These are phyloP conservation scores for Aphyosemion australe DNA, from an alignment of 2,113 vertebrate species.

Conservation along the genomic window DNA sequence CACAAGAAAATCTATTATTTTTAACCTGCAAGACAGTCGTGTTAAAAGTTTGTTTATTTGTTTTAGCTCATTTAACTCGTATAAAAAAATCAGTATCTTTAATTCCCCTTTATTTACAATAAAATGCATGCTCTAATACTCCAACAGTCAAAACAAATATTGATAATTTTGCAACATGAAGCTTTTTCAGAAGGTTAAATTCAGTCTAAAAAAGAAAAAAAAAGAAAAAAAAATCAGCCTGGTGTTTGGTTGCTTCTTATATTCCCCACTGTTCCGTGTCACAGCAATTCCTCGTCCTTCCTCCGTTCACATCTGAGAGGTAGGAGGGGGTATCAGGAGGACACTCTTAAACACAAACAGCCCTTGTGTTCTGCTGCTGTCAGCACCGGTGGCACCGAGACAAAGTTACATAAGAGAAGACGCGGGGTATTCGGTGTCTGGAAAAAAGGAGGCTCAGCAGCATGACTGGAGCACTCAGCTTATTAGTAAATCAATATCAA, in stretches of 20 bases:
- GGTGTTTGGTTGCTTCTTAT: constrained; percentile 28
- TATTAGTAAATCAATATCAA: constrained; percentile 46
- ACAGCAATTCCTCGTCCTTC: constrained; percentile 54
- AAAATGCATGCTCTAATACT: too few species aligned
- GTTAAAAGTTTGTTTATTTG: too few species aligned
- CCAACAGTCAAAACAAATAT: too few species aligned
- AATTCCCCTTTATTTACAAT: too few species aligned
- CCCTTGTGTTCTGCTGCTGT: constrained; percentile 71
- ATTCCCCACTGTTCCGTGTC: constrained; percentile 40
- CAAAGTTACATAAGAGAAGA: constrained; percentile 60
- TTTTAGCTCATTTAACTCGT: too few species aligned
- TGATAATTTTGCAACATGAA: too few species aligned
- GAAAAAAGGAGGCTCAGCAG: constrained; percentile 49
- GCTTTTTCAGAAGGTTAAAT: constrained; percentile 10
- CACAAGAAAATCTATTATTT: too few species aligned
- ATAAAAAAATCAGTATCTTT: too few species aligned
- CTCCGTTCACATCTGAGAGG: constrained; percentile 56
- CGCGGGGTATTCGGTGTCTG: constrained; percentile 55
- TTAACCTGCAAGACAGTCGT: too few species aligned
- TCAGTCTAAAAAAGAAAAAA: background rate
- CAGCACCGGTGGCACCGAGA: constrained; percentile 66
- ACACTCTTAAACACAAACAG: constrained; percentile 63
- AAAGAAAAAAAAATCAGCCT: constrained; percentile 10
- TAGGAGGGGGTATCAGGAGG: constrained; percentile 48
- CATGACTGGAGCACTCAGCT: constrained; percentile 38